Base-by-base conservation (phyloP, 2,888 invertebrate genomes). In the Drosophila merina region DNA sequence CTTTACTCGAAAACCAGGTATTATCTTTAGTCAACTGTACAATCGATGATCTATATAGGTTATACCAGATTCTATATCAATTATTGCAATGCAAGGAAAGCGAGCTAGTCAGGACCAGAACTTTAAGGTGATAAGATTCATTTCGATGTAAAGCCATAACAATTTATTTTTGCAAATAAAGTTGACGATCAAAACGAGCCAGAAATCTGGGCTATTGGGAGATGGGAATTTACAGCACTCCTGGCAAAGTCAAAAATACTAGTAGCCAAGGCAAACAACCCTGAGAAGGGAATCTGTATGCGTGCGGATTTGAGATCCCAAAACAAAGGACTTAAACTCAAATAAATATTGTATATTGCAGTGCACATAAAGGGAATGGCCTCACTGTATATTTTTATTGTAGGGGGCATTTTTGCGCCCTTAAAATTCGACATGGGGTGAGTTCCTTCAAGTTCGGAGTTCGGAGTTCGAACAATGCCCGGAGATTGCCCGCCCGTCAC, bases 401-500 rank as follows among this genome's bases (percentile, higher is more conserved):
- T 84, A 84, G 84, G 87, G 87, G 83, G 79, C 88, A 88, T 74
- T 75, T 83, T 77, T 84, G 75, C 85, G 79, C 85, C 87, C 87
- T 85, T 79, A 78, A 76, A 77, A 90, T 90, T 90, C 88, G 89
- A 79, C 80, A 90, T 89, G 90, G 90, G 90, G 90, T 90, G 90
- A 88, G 86, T 88, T 56, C 68, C 68, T 86, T 55, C 56, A 55
- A 55, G 64, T 64, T 45, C 62, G 49, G 47, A 72, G 47, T 49
- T 40, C 69, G 72, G 89, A 45, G 44, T 44, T 20, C 63, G 63
- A 91, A 92, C 91, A 92, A 92, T 89, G 83, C 40, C 40, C 40
- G 89, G 89, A 90, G 91, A 91, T 91, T 91, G 89, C 89, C 64
- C 91, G 89, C 89, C 64, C 91, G 91, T 92, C 92, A 92, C 92